A percentile compares a stretch with the other conserved stretches of the same genome.
Evolutionary conservation across 2,797 vertebrate genomes (phyloP).

Genomic region (Alcedo quadribrachys): DNA sequence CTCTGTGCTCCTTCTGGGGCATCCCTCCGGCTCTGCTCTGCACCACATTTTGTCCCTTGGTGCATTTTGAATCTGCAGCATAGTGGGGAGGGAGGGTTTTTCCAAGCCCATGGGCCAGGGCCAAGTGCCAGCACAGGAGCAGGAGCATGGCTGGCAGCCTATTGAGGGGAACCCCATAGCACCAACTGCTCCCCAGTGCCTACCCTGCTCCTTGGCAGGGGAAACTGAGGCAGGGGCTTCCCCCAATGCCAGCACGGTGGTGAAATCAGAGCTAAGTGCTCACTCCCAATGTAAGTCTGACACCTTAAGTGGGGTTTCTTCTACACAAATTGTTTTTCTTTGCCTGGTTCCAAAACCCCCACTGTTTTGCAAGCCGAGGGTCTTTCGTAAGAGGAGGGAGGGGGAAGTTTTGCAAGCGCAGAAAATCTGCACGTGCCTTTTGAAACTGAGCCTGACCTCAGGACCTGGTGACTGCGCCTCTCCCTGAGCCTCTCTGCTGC

Average conservation of each 20-base stretch:
- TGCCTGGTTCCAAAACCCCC: not conserved
- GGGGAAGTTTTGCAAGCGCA: slow-evolving; percentile 33
- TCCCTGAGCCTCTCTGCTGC: not conserved
- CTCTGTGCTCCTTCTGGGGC: not conserved
- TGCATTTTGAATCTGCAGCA: too few relatives aligned
- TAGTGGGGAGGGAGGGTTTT: too few relatives aligned
- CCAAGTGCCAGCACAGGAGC: too few relatives aligned
- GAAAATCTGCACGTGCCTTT: slow-evolving; percentile 2
- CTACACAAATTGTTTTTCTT: not conserved
- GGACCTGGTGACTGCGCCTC: not conserved
- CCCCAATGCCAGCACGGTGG: rapidly evolving
- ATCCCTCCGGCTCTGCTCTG: not conserved
- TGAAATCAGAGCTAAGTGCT: not conserved
- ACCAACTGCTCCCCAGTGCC: rapidly evolving
- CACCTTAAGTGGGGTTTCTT: rapidly evolving
- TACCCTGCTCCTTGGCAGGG: rapidly evolving
- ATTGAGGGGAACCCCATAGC: not conserved
- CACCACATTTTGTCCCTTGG: not conserved
- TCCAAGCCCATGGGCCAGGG: too few relatives aligned
- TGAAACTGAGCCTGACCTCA: not conserved
- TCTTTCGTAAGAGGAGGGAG: slow-evolving; percentile 35
- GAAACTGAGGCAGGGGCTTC: not conserved
- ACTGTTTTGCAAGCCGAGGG: slow-evolving; percentile 21
- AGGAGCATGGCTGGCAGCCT: too few relatives aligned
- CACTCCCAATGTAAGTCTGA: not conserved